Base-by-base conservation (phyloP, 1,140 invertebrate species). In the Hypsibius dujardini region DNA sequence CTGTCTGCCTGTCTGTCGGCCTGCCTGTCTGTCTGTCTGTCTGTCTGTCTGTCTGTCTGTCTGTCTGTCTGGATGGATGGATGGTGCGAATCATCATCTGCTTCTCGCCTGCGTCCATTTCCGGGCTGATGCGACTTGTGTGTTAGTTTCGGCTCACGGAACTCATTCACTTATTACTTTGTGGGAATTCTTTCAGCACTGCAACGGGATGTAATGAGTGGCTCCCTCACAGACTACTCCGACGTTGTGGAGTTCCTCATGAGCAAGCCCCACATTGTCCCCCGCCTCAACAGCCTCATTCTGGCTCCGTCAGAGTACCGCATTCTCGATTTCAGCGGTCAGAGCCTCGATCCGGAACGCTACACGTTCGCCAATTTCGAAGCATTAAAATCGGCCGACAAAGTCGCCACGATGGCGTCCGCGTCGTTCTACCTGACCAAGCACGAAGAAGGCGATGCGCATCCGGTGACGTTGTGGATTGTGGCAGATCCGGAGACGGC, bases 181-280 rank as follows among this genome's bases (percentile, higher is more conserved):
- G n/a, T n/a, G n/a, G n/a, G n/a, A n/a, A n/a, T n/a, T n/a, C n/a
- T n/a, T 72, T 47, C 42, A 76, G 73, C 72, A 42, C 71, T 72
- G 40, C n/a, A 45, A 15, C 28, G n/a, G 2, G 70, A 72, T 42
- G 46, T 60, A 40, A 74, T 72, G 7, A 73, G 79, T 78, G 80
- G 89, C 1, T 87, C 92, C 77, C 78, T 97, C n/a, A 83, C 82
- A 2, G 92, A 96, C 79, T 79, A 79, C 1, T 87, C 92, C 72
- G 87, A 91, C 77, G 85, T 93, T 2, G 79, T 94, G 45, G 92
- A 98, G 76, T 95, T 87, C 81, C 80, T 98, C n/a, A 96, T 98
- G 92, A 87, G 86, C 70, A 89, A 91, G 77, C 87, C 92, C 0
- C 92, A 97, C 79, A 90, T 99, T 2, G 90, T 98, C 87, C 91